These are phyloP conservation scores for Eumerus sabulonum DNA, from an alignment of 2,888 invertebrate genomes.

Conservation along the genomic window DNA sequence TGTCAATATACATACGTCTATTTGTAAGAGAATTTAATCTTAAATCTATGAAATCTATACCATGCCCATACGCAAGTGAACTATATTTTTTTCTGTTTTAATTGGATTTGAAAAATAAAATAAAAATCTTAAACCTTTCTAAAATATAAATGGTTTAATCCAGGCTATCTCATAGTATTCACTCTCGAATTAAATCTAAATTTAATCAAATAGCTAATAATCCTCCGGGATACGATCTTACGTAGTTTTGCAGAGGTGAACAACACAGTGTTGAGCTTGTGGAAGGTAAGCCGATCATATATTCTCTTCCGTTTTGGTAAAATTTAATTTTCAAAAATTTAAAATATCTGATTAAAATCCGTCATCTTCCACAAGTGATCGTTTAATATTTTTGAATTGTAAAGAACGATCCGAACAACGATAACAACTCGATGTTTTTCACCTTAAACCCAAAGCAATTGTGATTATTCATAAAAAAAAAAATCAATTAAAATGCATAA, in stretches of 20 bases:
- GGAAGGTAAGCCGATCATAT: constrained; percentile 51
- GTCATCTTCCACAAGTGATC: constrained; percentile 64
- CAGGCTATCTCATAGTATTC: constrained; percentile 37
- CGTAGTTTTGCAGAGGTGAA: constrained; percentile 51
- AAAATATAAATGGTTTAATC: constrained; percentile 50
- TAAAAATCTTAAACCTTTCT: too few species aligned
- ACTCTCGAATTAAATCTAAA: constrained; percentile 36
- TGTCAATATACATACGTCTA: constrained; percentile 16
- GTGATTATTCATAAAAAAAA: constrained; percentile 62
- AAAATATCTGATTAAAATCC: too few species aligned
- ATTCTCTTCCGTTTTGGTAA: constrained; percentile 26
- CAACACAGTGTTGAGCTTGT: constrained; percentile 60
- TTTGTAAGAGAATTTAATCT: constrained; percentile 45
- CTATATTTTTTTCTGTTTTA: too few species aligned
- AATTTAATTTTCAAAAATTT: not conserved
- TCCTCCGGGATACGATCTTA: constrained; percentile 1
- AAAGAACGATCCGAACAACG: constrained; percentile 24
- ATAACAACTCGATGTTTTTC: constrained; percentile 61
- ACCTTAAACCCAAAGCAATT: constrained; percentile 69
- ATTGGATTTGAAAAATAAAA: too few species aligned
- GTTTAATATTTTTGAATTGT: constrained; percentile 14
- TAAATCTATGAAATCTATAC: constrained; percentile 5
- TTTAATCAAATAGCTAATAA: constrained; percentile 52
- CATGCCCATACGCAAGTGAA: too few species aligned
- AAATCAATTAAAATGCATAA: constrained; percentile 38